phyloP scores from a whole-genome alignment of 2,113 vertebrate species.

The Ivindomyrus marchei region DNA sequence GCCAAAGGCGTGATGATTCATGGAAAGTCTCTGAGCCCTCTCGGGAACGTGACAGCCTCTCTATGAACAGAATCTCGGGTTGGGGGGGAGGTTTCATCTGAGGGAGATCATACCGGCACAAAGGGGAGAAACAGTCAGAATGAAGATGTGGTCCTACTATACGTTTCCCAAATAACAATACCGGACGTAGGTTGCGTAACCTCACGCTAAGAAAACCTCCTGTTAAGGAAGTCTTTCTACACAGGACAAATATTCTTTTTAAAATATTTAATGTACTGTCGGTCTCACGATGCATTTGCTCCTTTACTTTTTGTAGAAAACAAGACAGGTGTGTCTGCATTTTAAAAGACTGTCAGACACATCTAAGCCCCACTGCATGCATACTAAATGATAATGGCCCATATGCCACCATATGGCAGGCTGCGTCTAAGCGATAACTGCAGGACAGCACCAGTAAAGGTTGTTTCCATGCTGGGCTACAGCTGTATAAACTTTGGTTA shows the following conservation, averaged over 20 bases:
- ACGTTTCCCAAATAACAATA: neutral
- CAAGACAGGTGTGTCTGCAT: slow-evolving; percentile 6
- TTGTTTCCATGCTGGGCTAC: neutral
- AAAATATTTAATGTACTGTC: neutral
- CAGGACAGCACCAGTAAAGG: neutral
- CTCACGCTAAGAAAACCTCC: neutral
- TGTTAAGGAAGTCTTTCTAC: neutral
- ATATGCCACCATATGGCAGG: neutral
- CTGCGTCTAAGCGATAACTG: neutral
- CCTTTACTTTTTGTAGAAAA: neutral
- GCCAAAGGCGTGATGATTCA: neutral
- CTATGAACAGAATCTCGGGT: neutral
- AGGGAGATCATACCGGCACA: neutral
- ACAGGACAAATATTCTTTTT: neutral
- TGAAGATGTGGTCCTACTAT: neutral
- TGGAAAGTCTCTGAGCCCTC: neutral
- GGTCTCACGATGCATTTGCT: neutral
- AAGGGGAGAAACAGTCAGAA: neutral
- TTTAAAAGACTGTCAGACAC: slow-evolving; percentile 5
- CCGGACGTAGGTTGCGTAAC: neutral
- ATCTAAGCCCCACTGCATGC: neutral
- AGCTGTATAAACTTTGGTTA: neutral
- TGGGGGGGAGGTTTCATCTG: too few relatives aligned
- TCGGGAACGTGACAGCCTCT: neutral
- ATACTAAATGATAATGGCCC: neutral